Base-by-base conservation (phyloP, 2,888 invertebrate species). In the Ornithoptera priamus region DNA sequence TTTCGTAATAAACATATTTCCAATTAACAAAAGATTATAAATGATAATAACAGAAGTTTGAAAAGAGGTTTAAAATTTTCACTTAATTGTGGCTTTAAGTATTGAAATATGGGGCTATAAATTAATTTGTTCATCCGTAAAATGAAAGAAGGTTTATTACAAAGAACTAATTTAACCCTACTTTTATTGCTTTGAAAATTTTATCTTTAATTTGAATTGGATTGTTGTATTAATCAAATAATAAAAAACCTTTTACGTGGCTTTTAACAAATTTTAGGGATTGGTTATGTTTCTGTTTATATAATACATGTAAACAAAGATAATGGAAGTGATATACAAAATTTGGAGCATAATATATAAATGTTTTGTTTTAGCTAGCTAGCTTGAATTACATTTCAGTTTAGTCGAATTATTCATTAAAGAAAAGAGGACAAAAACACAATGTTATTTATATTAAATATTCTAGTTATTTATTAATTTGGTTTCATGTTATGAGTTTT, bases 91-190 rank as follows among this genome's bases (percentile, higher is more conserved):
- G 18, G 58, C 57, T 42, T 18, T 65, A 58, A 65, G 46, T 24
- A 46, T 59, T 65, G 59, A 59, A 58, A 59, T 42, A 59, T 65
- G 46, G 22, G 53, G 30, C 59, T 24, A 65, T 65, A 59, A 65
- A 59, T 65, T 59, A 22, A 59, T 46, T 46, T 59, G 59, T 65
- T 46, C 59, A 57, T 65, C 58, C 24, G 22, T 65, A 65, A 59
- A 65, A 65, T 46, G 58, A 58, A 46, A 65, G 42, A 65, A 46
- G 58, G 42, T 65, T 65, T 59, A 65, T 58, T 65, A 65, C 42
- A 65, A 65, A 57, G 58, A 65, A 65, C 58, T 65, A 65, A 65
- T 65, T 65, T 22, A 65, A 58, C 58, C 59, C 58, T 59, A 57
- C 42, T 18, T 65, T 65, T 65, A 42, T 65, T 22, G 46, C 65